Conservation (phyloP, 2,113 vertebrate species). For the Lethenteron camtschaticum region DNA sequence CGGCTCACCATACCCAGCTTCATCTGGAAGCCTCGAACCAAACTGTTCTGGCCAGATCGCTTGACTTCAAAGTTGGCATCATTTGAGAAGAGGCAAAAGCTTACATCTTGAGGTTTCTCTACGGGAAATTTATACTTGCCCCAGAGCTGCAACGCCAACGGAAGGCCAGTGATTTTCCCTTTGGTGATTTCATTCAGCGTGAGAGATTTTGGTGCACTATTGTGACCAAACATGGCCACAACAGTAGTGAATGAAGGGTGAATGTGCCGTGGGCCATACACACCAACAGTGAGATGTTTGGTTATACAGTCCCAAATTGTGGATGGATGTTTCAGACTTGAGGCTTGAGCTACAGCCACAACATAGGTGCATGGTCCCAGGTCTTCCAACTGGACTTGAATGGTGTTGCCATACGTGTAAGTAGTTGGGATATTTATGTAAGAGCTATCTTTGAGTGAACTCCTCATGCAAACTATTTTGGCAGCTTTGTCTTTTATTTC, state of each 20-base stretch:
- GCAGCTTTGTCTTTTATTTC: conserved; percentile 39
- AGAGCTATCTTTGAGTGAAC: conserved; percentile 63
- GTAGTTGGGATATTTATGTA: conserved; percentile 32
- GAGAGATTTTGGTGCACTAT: conserved; percentile 68
- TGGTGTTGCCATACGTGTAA: conserved; percentile 44
- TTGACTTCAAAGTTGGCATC: conserved; percentile 70
- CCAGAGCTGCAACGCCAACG: conserved; percentile 71
- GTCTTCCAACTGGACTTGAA: conserved; percentile 61
- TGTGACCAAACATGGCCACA: conserved; percentile 68
- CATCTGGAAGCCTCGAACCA: conserved; percentile 64
- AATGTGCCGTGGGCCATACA: conserved; percentile 83
- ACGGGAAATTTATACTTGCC: conserved; percentile 72
- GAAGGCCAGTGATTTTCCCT: conserved; percentile 31
- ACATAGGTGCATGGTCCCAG: conserved; percentile 84
- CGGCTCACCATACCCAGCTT: conserved; percentile 73
- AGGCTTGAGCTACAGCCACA: conserved; percentile 42
- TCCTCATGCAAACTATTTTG: conserved; percentile 48
- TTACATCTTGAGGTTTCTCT: conserved; percentile 53
- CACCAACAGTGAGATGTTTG: conserved; percentile 63
- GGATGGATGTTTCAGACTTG: conserved; percentile 33
- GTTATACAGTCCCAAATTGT: conserved; percentile 74
- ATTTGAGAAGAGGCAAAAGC: conserved; percentile 64
- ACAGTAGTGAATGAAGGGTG: conserved; percentile 86
- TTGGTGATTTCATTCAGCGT: conserved; percentile 52
- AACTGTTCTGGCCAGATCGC: conserved; percentile 36